Conservation (phyloP, 2,113 vertebrate genomes). For the Leucoraja erinaceus region DNA sequence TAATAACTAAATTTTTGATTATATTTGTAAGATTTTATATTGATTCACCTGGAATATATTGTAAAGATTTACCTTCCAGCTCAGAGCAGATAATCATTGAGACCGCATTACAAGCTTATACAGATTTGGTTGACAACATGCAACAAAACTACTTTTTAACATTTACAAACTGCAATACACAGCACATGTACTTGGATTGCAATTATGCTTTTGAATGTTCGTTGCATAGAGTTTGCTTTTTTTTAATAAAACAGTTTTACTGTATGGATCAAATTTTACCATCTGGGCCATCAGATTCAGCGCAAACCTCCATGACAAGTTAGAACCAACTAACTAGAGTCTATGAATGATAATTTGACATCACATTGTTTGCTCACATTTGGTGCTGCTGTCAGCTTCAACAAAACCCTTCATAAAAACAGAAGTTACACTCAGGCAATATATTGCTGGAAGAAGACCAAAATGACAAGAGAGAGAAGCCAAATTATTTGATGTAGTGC, state of each 20-base stretch:
- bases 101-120: neutral
- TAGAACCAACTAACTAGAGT: neutral
- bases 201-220: neutral
- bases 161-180: neutral
- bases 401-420: neutral
- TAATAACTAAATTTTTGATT: neutral
- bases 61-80: neutral
- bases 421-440: neutral
- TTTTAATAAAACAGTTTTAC: neutral
- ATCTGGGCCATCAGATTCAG: neutral
- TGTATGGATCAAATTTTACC: neutral
- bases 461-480: neutral
- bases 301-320: neutral
- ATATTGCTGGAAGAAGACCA: neutral
- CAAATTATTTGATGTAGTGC: neutral
- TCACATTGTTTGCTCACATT: neutral
- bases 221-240: neutral
- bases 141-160: neutral
- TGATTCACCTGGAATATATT: neutral
- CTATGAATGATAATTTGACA: neutral
- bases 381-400: neutral
- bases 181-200: neutral
- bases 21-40: neutral
- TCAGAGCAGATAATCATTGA: neutral
- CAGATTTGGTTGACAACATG: neutral